These are phyloP conservation scores for Nemoura dubitans DNA, from an alignment of 2,888 invertebrate genomes.

Conservation along the genomic window DNA sequence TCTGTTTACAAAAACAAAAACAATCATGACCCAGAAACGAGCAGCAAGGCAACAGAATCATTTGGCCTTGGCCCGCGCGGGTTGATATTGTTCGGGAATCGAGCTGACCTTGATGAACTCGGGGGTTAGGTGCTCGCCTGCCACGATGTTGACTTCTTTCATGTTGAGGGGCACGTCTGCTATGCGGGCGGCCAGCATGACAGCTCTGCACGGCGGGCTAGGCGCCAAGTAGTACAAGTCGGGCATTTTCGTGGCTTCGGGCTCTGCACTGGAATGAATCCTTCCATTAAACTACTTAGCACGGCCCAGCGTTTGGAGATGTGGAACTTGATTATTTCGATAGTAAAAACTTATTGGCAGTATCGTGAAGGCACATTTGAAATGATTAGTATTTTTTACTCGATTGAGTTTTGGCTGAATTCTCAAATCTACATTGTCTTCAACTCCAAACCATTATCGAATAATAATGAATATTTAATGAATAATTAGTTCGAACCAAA, in stretches of 20 bases:
- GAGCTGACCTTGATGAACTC: slow-evolving; percentile 71
- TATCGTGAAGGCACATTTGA: too few species aligned
- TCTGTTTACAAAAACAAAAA: slow-evolving; percentile 61
- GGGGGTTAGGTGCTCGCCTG: slow-evolving; percentile 71
- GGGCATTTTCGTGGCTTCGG: neutral
- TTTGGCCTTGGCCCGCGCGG: neutral
- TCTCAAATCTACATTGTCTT: too few species aligned
- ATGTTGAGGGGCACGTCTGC: slow-evolving; percentile 73
- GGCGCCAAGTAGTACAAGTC: slow-evolving; percentile 70
- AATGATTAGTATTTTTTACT: too few species aligned
- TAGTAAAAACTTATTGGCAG: neutral
- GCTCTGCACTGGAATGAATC: neutral
- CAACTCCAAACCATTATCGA: too few species aligned
- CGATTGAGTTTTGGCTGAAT: too few species aligned
- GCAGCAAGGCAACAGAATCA: neutral
- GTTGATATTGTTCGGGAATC: neutral
- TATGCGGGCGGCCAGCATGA: slow-evolving; percentile 70
- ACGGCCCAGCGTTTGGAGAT: neutral
- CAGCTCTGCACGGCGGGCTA: slow-evolving; percentile 72
- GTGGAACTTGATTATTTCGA: neutral
- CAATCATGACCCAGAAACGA: neutral
- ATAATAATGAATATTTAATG: too few species aligned
- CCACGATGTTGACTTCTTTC: slow-evolving; percentile 68
- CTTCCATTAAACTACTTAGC: too few species aligned
- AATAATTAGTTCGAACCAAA: too few species aligned